Evolutionary conservation across 2,113 vertebrate genomes (phyloP).

Genomic region (Dryoscopus gambensis): DNA sequence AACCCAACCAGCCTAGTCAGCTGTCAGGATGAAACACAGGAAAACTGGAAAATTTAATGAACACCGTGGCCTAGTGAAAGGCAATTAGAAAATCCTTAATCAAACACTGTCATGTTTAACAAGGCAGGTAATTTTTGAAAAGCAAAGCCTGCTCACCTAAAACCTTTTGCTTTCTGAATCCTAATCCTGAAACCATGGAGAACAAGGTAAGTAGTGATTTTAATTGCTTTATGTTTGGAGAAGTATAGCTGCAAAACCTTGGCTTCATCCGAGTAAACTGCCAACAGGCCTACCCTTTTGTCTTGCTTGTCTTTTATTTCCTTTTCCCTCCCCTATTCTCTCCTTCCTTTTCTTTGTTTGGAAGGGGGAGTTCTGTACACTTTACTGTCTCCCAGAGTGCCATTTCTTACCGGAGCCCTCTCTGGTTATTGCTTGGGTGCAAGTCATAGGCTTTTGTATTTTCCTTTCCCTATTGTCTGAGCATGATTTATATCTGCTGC

Average conservation of each 20-base stretch:
- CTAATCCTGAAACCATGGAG: background rate
- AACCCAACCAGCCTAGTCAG: background rate
- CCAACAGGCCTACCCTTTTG: background rate
- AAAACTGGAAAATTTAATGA: background rate
- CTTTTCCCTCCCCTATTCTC: background rate
- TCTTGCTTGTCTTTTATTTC: background rate
- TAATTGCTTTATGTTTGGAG: background rate
- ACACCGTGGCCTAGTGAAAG: background rate
- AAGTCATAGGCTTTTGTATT: background rate
- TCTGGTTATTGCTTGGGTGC: background rate
- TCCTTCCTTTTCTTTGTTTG: slow-evolving; percentile 1
- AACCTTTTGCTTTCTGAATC: background rate
- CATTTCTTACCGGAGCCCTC: background rate
- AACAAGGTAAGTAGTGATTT: background rate
- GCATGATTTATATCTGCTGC: background rate
- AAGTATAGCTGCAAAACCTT: background rate
- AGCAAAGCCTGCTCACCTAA: background rate
- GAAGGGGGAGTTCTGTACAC: background rate
- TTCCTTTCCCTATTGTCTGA: background rate
- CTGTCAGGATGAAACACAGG: background rate
- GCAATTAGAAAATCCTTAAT: slow-evolving; percentile 37
- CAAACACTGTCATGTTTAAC: background rate
- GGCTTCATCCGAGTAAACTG: background rate
- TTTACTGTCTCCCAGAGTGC: background rate
- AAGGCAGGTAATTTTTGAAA: background rate